Base-by-base conservation (phyloP, 2,113 vertebrate species). In the Sitta europaea region DNA sequence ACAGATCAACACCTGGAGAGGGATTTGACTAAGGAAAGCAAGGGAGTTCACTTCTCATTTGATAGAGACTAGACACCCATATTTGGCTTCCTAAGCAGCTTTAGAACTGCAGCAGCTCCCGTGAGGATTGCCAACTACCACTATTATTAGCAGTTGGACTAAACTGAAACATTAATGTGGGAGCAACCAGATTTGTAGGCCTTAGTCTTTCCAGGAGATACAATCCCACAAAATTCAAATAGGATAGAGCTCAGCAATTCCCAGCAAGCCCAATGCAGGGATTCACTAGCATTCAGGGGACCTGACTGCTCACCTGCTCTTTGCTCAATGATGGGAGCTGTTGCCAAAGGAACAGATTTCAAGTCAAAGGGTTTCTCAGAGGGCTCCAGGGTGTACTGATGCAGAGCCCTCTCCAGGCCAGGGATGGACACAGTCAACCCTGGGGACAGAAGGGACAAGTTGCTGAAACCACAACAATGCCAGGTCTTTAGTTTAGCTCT, bases 351-450 rank as follows among this genome's bases (percentile, higher is more conserved):
- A 88, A 98, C 98, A 3, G 98, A 98, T 92, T 98, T 98, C 94
- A 98, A 96, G 86, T 98, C 98, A 79, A 98, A 98, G 27, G 98
- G 98, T 53, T 98, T 98, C 38, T 98, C 98, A 0, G 98, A 98
- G 9, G 98, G 98, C 38, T 98, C 98, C 55, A 98, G 94, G 14
- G 98, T 98, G 6, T 98, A 98, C 66, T 98, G 98, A 84, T 98
- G 98, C 67, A 98, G 92, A 42, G 98, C 98, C 59, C 97, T 97
- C 94, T 98, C 98, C 85, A 98, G 95, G 47, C 98, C 98, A 91
- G 98, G 98, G 73, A 98, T 98, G 58, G 98, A 98, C 48, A 98
- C 98, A 0, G 97, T 97, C 85, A 98, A 72, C 78, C 98, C 98
- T 98, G 65, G 17, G 51, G 35, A 86, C 31, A 91, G 63, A 90